These are phyloP conservation scores for Mustela nigripes DNA, from an alignment of 2,113 vertebrate genomes.

Conservation along the genomic window DNA sequence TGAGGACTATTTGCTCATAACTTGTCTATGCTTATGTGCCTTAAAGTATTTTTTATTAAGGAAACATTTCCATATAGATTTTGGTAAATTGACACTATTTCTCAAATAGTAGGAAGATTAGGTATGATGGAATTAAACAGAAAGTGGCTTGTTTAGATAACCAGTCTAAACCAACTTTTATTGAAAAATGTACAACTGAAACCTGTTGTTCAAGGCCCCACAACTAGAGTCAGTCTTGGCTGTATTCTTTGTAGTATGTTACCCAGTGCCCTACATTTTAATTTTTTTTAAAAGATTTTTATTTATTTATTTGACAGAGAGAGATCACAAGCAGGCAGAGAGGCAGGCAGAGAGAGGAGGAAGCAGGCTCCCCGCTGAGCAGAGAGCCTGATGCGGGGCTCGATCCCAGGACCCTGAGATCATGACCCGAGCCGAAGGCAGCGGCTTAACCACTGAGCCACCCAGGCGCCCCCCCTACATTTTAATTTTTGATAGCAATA, in stretches of 20 bases:
- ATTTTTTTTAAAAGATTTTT: background rate
- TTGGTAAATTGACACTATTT: background rate
- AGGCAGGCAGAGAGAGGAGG: too few species aligned
- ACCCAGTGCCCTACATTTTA: background rate
- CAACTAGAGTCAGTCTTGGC: background rate
- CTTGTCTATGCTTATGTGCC: background rate
- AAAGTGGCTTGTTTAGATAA: background rate
- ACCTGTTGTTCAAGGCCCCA: background rate
- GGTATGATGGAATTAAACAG: background rate
- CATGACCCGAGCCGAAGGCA: too few species aligned
- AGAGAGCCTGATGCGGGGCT: too few species aligned
- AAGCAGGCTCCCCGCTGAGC: too few species aligned
- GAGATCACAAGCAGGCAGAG: too few species aligned
- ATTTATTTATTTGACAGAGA: too few species aligned
- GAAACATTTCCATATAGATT: background rate
- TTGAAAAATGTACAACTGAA: background rate
- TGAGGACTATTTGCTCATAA: conserved; percentile 34
- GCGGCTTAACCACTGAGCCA: too few species aligned
- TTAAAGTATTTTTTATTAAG: conserved; percentile 55
- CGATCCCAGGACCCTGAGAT: too few species aligned
- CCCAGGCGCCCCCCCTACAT: background rate
- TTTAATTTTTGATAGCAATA: conserved; percentile 47
- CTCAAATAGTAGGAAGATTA: background rate
- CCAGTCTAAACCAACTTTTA: background rate
- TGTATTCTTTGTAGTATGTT: conserved; percentile 12